Evolutionary conservation across 2,113 vertebrate species (phyloP).

Genomic region (Heterotis niloticus): DNA sequence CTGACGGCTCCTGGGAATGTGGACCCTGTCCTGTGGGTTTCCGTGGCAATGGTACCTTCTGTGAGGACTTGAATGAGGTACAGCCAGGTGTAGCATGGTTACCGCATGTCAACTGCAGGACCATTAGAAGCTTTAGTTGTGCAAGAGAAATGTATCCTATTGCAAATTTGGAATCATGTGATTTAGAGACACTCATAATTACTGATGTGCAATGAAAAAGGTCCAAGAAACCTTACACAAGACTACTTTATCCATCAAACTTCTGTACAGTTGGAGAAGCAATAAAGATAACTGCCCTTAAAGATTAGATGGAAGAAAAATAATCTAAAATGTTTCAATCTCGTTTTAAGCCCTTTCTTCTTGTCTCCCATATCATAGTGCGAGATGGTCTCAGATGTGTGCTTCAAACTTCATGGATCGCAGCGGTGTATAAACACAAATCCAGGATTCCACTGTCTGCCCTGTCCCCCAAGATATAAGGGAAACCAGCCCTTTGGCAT

Average conservation of each 20-base stretch:
- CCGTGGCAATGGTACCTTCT: conserved; percentile 85
- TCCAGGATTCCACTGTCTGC: conserved; percentile 92
- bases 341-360: neutral
- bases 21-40: conserved; percentile 85
- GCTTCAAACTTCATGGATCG: conserved; percentile 74
- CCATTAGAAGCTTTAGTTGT: neutral
- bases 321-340: neutral
- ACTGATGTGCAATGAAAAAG: too few relatives aligned
- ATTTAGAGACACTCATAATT: too few relatives aligned
- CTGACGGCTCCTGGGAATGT: conserved; percentile 93
- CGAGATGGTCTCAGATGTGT: conserved; percentile 81
- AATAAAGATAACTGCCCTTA: neutral
- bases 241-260: neutral
- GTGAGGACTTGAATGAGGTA: conserved; percentile 94
- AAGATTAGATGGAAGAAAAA: neutral
- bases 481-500: conserved; percentile 87
- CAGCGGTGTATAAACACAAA: conserved; percentile 87
- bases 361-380: conserved; percentile 64
- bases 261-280: neutral
- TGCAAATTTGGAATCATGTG: too few relatives aligned
- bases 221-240: too few relatives aligned
- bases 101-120: neutral
- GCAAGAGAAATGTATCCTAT: neutral
- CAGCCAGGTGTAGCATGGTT: neutral
- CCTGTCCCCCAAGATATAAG: conserved; percentile 88